Conservation (phyloP, 2,797 vertebrate species). For the Allenopithecus nigroviridis region DNA sequence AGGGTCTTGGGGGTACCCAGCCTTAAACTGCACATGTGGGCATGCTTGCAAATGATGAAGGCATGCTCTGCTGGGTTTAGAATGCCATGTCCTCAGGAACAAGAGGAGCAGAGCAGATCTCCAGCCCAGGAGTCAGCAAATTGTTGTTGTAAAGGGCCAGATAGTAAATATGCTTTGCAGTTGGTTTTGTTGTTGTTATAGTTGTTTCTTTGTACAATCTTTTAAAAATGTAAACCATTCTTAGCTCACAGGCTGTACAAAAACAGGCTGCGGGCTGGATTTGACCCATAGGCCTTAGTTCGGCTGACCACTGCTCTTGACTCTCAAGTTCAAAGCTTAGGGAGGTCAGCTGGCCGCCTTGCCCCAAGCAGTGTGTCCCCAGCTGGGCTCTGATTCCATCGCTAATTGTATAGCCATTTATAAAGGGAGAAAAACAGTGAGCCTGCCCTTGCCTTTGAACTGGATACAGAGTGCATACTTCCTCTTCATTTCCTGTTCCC, state of each 20-base stretch:
- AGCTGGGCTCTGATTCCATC: not conserved
- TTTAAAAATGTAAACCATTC: not conserved
- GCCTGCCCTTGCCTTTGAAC: fast-evolving
- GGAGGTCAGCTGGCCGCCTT: not conserved
- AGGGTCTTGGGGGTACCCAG: not conserved
- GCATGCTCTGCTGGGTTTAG: not conserved
- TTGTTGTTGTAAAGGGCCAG: not conserved
- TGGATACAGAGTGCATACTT: too few relatives aligned
- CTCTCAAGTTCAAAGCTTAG: not conserved
- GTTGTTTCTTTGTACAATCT: not conserved
- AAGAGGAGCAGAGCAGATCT: not conserved
- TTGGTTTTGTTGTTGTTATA: not conserved
- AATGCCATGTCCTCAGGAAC: not conserved
- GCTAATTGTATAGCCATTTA: not conserved
- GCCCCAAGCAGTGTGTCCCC: not conserved
- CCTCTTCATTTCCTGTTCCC: not conserved
- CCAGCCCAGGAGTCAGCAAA: not conserved
- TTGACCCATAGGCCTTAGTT: not conserved
- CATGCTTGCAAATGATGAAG: not conserved
- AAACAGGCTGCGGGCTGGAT: not conserved
- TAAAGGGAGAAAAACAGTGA: not conserved
- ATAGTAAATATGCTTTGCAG: not conserved
- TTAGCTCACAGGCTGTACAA: not conserved
- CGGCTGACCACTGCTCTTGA: not conserved
- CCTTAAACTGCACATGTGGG: not conserved